Evolutionary conservation across 2,888 invertebrate genomes (phyloP).

Genomic region (Ornithoptera alexandrae): DNA sequence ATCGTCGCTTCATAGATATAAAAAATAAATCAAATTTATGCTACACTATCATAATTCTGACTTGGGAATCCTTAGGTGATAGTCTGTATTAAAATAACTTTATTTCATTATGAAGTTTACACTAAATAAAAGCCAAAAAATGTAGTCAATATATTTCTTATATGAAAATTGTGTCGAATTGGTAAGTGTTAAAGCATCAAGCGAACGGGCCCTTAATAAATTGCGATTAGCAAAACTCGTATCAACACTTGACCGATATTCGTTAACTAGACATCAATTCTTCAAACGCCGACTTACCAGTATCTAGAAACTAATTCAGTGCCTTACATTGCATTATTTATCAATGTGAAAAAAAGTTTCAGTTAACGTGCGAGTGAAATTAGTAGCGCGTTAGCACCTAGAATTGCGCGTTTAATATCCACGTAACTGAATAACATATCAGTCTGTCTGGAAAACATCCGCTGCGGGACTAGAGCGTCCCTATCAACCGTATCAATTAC

Average conservation of each 20-base stretch:
- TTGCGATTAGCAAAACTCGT: slow-evolving; percentile 35
- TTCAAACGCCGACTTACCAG: slow-evolving; percentile 29
- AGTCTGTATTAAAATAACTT: too few relatives aligned
- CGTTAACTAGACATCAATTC: slow-evolving; percentile 34
- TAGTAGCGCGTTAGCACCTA: slow-evolving; percentile 51
- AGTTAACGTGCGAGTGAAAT: slow-evolving; percentile 45
- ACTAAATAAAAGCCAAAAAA: too few relatives aligned
- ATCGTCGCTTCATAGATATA: too few relatives aligned
- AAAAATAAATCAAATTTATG: too few relatives aligned
- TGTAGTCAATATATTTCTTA: too few relatives aligned
- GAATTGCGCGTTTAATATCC: slow-evolving; percentile 50
- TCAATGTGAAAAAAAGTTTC: slow-evolving; percentile 38
- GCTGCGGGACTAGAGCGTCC: slow-evolving; percentile 39
- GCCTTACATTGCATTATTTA: slow-evolving; percentile 41
- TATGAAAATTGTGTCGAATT: background rate
- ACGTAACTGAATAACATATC: slow-evolving; percentile 46
- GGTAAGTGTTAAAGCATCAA: background rate
- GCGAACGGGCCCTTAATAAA: slow-evolving; percentile 31
- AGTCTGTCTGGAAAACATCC: slow-evolving; percentile 58
- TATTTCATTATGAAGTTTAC: too few relatives aligned
- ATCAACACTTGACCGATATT: slow-evolving; percentile 35
- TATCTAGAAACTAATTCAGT: slow-evolving; percentile 35
- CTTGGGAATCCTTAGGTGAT: too few relatives aligned
- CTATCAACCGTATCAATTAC: slow-evolving; percentile 34
- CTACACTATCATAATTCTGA: too few relatives aligned